Percentiles rank a stretch among this genome's conserved stretches.
Conservation (phyloP, 2,888 invertebrate genomes). For the Alitta virens region DNA sequence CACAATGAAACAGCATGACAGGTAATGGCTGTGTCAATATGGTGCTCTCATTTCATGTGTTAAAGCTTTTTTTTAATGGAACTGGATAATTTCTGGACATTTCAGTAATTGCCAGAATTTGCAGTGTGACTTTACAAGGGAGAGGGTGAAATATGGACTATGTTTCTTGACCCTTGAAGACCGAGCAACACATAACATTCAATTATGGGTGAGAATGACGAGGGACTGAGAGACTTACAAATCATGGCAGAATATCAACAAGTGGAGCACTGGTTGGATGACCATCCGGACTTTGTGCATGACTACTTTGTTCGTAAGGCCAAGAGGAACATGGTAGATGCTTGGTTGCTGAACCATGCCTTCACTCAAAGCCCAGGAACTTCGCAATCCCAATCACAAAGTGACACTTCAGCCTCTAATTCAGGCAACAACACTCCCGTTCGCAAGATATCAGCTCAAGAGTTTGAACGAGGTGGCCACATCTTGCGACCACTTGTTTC, state of each 20-base stretch:
- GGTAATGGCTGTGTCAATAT: too few relatives aligned
- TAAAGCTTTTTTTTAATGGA: too few relatives aligned
- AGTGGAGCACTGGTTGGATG: conserved; percentile 94
- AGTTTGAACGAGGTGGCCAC: conserved; percentile 85
- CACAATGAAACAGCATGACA: too few relatives aligned
- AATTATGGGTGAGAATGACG: too few relatives aligned
- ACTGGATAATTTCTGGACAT: too few relatives aligned
- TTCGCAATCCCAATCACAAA: conserved; percentile 34
- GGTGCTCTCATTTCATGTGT: too few relatives aligned
- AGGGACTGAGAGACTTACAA: too few relatives aligned
- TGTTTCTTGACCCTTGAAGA: too few relatives aligned
- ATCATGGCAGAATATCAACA: neutral
- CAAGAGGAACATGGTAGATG: conserved; percentile 86
- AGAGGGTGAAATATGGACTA: too few relatives aligned
- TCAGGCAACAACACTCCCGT: conserved; percentile 92
- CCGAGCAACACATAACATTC: too few relatives aligned
- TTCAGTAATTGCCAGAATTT: too few relatives aligned
- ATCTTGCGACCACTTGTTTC: conserved; percentile 88
- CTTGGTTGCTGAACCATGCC: conserved; percentile 72
- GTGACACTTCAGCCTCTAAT: conserved; percentile 67
- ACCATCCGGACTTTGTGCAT: conserved; percentile 92
- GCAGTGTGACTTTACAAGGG: too few relatives aligned
- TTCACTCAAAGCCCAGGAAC: conserved; percentile 35
- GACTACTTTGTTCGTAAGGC: conserved; percentile 92
- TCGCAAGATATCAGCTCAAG: conserved; percentile 89